Evolutionary conservation across 2,888 invertebrate genomes (phyloP), one percentile per base, ranked within the genome.

Genomic region (Tenthredo distinguenda): DNA sequence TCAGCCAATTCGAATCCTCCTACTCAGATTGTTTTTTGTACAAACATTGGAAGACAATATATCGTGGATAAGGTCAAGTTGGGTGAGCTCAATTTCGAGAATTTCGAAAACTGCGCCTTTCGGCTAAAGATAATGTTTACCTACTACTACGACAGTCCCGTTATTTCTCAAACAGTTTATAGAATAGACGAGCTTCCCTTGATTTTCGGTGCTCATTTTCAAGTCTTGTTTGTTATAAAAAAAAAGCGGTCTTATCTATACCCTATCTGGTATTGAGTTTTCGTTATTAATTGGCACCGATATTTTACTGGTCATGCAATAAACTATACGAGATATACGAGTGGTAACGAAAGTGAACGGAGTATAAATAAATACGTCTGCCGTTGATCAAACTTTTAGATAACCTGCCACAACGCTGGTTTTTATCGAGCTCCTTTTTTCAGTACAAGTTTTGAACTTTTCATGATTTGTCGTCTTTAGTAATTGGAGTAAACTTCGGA

Each of bases 41-140:
- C 81, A 81, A 81, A 81, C 81, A 62, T 26, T 18, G 37, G 10
- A 21, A 62, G 58, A 58, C 58, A 81, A 81, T 81, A 81, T 81
- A 15, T 62, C 40, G 7, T n/a, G 58, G 40, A 37, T 81, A 26
- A 62, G 40, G 81, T 81, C 77, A 50, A 34, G n/a, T 18, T 55
- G 77, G 43, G 43, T 21, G 74, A 74, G 74, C 12, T 47, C 74
- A 21, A 43, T 43, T 43, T 21, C 43, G 21, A 26, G 15, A 74
- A 74, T 74, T 74, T 43, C 40, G 21, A 47, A 74, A 43, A 43
- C 43, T 43, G n/a, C 10, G 74, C 40, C 12, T 47, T 3, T 34
- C 31, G 77, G 18, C 21, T 12, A 4, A 40, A 31, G 55, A 77
- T n/a, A n/a, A 55, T 77, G 50, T 77, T 77, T 77, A 21, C 34